Percentiles rank a stretch among this genome's conserved stretches.
These are phyloP conservation scores for Drosophila kohkoa DNA, from an alignment of 1,140 invertebrate species.

Conservation along the genomic window DNA sequence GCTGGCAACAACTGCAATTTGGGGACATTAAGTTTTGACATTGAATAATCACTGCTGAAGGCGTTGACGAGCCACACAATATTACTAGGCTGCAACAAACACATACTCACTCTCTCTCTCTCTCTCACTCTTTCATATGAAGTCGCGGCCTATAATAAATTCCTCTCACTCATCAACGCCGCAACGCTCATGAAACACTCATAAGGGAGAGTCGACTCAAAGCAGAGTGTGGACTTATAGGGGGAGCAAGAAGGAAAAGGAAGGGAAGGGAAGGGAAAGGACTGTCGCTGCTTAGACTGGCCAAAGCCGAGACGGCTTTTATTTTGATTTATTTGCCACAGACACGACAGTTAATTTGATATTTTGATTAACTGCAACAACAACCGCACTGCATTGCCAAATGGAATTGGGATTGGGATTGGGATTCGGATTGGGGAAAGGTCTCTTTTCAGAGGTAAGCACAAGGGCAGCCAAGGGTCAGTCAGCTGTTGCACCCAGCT, in stretches of 20 bases:
- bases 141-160: constrained; percentile 76
- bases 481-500: constrained; percentile 46
- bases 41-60: constrained; percentile 78
- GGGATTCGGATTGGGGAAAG: constrained; percentile 7
- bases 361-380: constrained; percentile 83
- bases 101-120: neutral
- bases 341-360: constrained; percentile 84
- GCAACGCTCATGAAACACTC: constrained; percentile 68
- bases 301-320: constrained; percentile 57
- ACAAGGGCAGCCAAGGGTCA: constrained; percentile 50
- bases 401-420: constrained; percentile 5
- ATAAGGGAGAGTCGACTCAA: constrained; percentile 59
- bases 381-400: constrained; percentile 15
- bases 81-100: constrained; percentile 5
- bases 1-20: constrained; percentile 78
- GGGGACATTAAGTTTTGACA: constrained; percentile 78
- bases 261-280: neutral
- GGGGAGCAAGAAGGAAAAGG: constrained; percentile 5
- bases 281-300: constrained; percentile 17
- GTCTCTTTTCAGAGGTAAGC: constrained; percentile 6
- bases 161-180: constrained; percentile 70
- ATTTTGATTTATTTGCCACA: constrained; percentile 84
- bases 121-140: neutral
- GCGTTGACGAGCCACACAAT: constrained; percentile 65
- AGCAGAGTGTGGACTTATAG: too few species aligned